phyloP scores from a whole-genome alignment of 2,888 invertebrate species.

The Drosophila neotestacea region DNA sequence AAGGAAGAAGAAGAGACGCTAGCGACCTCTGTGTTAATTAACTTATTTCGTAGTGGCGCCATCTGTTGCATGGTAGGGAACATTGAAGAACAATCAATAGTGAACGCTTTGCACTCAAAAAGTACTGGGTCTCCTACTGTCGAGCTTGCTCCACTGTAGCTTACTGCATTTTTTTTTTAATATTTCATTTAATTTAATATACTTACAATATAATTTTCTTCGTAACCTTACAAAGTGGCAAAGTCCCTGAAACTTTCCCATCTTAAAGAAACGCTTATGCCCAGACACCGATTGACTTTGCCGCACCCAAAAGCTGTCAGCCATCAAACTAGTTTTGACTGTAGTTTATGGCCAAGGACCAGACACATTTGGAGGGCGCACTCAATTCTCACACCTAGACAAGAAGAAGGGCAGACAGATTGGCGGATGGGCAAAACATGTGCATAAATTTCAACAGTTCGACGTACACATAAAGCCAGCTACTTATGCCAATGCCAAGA shows the following conservation, averaged over 20 bases:
- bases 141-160: too few species aligned
- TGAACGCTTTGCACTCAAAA: too few species aligned
- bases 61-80: too few species aligned
- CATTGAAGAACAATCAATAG: too few species aligned
- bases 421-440: slow-evolving; percentile 58
- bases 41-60: too few species aligned
- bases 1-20: too few species aligned
- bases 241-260: background rate
- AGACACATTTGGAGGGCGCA: slow-evolving; percentile 51
- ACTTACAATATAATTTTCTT: background rate
- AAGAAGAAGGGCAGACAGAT: slow-evolving; percentile 19
- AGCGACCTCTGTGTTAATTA: too few species aligned
- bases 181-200: too few species aligned
- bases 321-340: slow-evolving; percentile 56
- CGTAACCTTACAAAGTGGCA: background rate
- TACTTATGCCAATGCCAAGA: slow-evolving; percentile 67
- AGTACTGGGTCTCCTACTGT: too few species aligned
- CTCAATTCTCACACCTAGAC: slow-evolving; percentile 22
- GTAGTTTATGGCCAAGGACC: slow-evolving; percentile 61
- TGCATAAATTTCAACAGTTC: slow-evolving; percentile 72
- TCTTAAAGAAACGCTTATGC: slow-evolving; percentile 26
- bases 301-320: slow-evolving; percentile 40
- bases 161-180: too few species aligned
- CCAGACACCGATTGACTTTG: slow-evolving; percentile 49
- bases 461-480: slow-evolving; percentile 60